phyloP scores from a whole-genome alignment of 2,888 invertebrate species.

The Ceramica pisi region DNA sequence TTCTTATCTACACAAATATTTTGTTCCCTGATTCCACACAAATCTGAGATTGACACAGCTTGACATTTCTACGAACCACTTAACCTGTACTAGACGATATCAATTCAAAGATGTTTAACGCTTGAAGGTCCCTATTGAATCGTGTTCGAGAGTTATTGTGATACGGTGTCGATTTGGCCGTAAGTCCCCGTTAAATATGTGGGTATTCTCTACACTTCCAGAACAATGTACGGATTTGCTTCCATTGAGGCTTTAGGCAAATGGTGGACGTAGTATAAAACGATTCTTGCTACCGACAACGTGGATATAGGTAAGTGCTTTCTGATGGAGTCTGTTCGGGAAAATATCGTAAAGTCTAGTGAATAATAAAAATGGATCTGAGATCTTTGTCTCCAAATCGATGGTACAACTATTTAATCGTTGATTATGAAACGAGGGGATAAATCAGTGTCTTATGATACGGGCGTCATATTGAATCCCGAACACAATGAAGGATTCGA shows the following conservation, averaged over 20 bases:
- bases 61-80: slow-evolving; percentile 11
- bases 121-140: slow-evolving; percentile 20
- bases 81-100: slow-evolving; percentile 23
- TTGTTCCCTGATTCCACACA: slow-evolving; percentile 10
- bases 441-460: too few relatives aligned
- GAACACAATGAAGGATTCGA: too few relatives aligned
- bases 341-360: background rate
- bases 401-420: too few relatives aligned
- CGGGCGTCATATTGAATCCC: too few relatives aligned
- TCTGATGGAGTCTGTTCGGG: background rate
- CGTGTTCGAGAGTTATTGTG: slow-evolving; percentile 21
- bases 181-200: background rate
- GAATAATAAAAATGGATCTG: background rate
- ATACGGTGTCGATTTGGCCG: slow-evolving; percentile 7
- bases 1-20: background rate
- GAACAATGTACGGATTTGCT: slow-evolving; percentile 2
- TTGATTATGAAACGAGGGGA: too few relatives aligned
- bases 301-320: background rate
- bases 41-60: slow-evolving; percentile 15
- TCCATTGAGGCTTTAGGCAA: background rate
- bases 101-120: slow-evolving; percentile 19
- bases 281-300: background rate
- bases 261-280: background rate
- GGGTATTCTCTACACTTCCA: slow-evolving; percentile 11
- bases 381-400: too few relatives aligned